phyloP scores from a whole-genome alignment of 2,113 vertebrate species.

The Panurus biarmicus region DNA sequence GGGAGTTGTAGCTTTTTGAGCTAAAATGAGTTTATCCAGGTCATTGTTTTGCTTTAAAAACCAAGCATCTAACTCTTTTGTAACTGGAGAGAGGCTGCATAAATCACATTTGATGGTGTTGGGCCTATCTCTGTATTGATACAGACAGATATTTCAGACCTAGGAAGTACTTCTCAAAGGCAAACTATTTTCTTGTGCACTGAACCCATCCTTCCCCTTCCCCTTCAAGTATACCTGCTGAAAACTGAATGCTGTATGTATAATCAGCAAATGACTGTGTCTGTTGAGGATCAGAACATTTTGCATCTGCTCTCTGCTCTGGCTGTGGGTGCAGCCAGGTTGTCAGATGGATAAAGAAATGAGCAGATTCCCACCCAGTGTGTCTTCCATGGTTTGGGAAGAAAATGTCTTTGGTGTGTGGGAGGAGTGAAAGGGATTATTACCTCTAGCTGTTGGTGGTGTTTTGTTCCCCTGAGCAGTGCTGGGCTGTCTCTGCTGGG shows the following conservation, averaged over 20 bases:
- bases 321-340: too few species aligned
- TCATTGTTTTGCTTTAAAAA: neutral
- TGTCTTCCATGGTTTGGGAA: neutral
- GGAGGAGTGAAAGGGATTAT: too few species aligned
- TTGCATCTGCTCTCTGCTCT: neutral
- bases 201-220: neutral
- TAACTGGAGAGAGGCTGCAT: neutral
- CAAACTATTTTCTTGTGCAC: neutral
- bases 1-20: neutral
- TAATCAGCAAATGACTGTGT: neutral
- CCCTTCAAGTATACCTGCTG: neutral
- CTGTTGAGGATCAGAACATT: neutral
- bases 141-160: neutral
- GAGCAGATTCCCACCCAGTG: neutral
- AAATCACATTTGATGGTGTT: neutral
- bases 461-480: rapidly evolving
- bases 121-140: neutral
- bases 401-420: neutral
- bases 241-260: rapidly evolving
- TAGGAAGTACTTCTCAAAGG: neutral
- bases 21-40: neutral
- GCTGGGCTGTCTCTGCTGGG: neutral
- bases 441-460: neutral
- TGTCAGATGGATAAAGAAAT: neutral
- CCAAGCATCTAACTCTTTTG: neutral